Evolutionary conservation across 2,113 vertebrate species (phyloP), one percentile per base, ranked within the genome.

Genomic region (Danionella cerebrum): DNA sequence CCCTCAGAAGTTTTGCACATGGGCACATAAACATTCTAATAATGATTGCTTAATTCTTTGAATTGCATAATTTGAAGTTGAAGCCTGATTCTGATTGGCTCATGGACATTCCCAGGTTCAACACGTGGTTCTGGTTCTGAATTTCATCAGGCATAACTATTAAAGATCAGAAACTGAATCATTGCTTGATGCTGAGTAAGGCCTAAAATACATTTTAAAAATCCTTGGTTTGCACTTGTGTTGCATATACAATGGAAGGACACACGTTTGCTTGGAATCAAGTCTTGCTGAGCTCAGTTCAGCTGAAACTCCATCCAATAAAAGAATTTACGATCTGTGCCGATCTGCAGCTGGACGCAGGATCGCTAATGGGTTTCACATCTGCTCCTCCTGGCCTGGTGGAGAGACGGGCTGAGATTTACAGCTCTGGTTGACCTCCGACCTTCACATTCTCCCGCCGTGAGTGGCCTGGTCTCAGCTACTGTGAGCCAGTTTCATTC

Each of bases 301-400:
- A 82, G 73, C 83, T 76, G 79, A 83, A 84, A 86, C 83, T 84
- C 82, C 76, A 83, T 86, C 87, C 87, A 88, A 82, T 84, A 84
- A 89, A 87, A 86, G 75, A 85, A 84, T 89, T 89, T 88, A 89
- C 85, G 84, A 80, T 84, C 82, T 78, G 78, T 87, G 83, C 79
- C 82, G 82, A 87, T 85, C 81, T 84, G 83, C 82, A 86, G 83
- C 87, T 89, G 88, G 88, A 82, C 79, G 75, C 55, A 51, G 22
- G 3, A 60, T 73, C 45, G 45, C 79, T 89, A 88, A 89, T 89
- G 86, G 80, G 45, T 89, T 89, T 88, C 81, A 87, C 89, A 89
- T 84, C 80, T 87, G 86, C 82, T 71, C 69, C 82, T 75, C 78
- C 73, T 80, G 76, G 80, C 70, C 52, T 54, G 52, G 47, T 41